These are phyloP conservation scores for Oryzias curvinotus DNA, from an alignment of 2,113 vertebrate genomes.

Conservation along the genomic window DNA sequence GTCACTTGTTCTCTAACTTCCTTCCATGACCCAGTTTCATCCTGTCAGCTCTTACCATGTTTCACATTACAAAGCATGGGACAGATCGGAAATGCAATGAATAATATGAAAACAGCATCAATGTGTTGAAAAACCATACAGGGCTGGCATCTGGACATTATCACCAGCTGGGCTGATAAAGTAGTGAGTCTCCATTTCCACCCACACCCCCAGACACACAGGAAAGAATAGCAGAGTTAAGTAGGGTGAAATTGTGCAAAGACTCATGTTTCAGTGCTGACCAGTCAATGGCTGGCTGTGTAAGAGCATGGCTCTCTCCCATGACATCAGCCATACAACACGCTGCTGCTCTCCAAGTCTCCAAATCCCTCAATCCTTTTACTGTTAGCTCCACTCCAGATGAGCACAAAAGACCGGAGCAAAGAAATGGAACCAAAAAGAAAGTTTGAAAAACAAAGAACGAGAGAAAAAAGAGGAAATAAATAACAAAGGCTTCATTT, in stretches of 20 bases:
- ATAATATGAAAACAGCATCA: conserved; percentile 42
- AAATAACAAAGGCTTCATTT: conserved; percentile 22
- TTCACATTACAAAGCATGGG: conserved; percentile 42
- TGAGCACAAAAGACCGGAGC: conserved; percentile 6
- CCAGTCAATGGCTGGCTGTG: conserved; percentile 51
- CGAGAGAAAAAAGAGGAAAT: conserved; percentile 23
- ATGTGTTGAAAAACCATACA: conserved; percentile 27
- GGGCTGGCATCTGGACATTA: conserved; percentile 37
- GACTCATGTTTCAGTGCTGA: conserved; percentile 65
- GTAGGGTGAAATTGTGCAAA: conserved; percentile 67
- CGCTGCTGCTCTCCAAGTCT: conserved; percentile 40
- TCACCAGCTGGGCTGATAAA: conserved; percentile 46
- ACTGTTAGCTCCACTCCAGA: conserved; percentile 23
- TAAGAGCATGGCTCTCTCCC: conserved; percentile 60
- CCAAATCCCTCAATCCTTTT: conserved; percentile 25
- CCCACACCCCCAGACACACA: conserved; percentile 6
- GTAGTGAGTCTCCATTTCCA: conserved; percentile 36
- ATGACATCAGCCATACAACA: conserved; percentile 71
- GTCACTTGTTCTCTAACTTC: conserved; percentile 28
- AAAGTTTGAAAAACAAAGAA: conserved; percentile 10
- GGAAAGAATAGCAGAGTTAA: conserved; percentile 55
- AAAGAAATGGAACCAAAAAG: conserved; percentile 16
- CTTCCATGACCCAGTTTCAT: conserved; percentile 18
- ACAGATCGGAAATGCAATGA: conserved; percentile 28
- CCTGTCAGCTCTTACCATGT: conserved; percentile 47